Evolutionary conservation across 2,888 invertebrate species (phyloP), one percentile per base, ranked within the genome.

Genomic region (Lycophotia porphyrea): DNA sequence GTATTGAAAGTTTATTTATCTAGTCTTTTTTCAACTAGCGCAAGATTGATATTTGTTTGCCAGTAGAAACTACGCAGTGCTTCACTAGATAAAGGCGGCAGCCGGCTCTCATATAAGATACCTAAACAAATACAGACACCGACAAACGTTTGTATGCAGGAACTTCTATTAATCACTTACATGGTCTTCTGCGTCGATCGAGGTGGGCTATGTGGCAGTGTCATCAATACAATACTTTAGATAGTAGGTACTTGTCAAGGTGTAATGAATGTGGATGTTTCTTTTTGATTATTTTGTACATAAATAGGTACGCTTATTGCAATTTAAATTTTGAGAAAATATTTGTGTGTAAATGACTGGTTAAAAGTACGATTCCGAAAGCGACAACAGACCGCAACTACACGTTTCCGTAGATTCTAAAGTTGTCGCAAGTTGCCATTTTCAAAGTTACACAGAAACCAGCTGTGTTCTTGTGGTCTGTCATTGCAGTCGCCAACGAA

Each of bases 101-200:
- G 18, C 15, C 39, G 9, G 39, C 15, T 47, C 42, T 76, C n/a
- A 47, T 81, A 63, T 70, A 68, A 66, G 44, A 80, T 76, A 76
- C 76, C 70, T 81, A 81, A 66, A 80, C 61, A 74, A 76, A 87
- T 52, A 87, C 42, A 88, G 74, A 88, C 88, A 83, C 61, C 85
- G 84, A 88, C 63, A 84, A 60, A 87, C 84, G 78, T 82, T 76
- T 36, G 74, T 76, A 82, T 78, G 78, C 71, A 76, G 63, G 71
- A 65, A 82, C 68, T 81, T 77, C 64, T 79, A 47, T 74, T 44
- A 77, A 75, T 78, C 65, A 88, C 88, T 88, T 88, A 88, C 88
- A 83, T 88, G 80, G 65, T 81, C 84, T 75, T 88, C 88, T 74
- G 74, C 88, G 36, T 81, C 84, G 61, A 67, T 69, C 60, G 61